phyloP scores from a whole-genome alignment of 2,888 invertebrate species.

The Scaptodrosophila latifasciaeformis region DNA sequence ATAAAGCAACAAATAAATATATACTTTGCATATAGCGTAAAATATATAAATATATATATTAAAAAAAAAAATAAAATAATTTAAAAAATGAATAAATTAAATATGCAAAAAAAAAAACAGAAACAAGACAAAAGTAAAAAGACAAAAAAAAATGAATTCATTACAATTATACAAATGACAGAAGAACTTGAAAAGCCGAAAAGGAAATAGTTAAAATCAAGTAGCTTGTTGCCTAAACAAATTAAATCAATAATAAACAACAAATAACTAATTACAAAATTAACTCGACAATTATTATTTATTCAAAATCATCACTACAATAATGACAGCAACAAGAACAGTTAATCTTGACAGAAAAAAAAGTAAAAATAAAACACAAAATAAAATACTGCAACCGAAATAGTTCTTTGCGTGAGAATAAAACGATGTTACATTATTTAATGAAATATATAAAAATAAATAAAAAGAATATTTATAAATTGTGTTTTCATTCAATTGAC shows the following conservation, averaged over 20 bases:
- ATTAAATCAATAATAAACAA: slow-evolving; percentile 31
- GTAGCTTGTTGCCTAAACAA: slow-evolving; percentile 5
- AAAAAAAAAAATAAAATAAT: slow-evolving; percentile 17
- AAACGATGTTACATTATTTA: slow-evolving; percentile 76
- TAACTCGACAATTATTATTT: slow-evolving; percentile 58
- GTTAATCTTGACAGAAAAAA: slow-evolving; percentile 42
- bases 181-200: background rate
- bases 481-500: slow-evolving; percentile 14
- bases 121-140: slow-evolving; percentile 14
- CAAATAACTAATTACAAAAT: slow-evolving; percentile 42
- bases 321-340: slow-evolving; percentile 26
- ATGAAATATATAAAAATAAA: slow-evolving; percentile 74
- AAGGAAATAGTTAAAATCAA: background rate
- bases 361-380: slow-evolving; percentile 52
- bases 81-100: slow-evolving; percentile 14
- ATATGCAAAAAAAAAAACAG: slow-evolving; percentile 19
- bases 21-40: slow-evolving; percentile 10
- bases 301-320: slow-evolving; percentile 54
- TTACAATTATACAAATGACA: slow-evolving; percentile 18
- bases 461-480: slow-evolving; percentile 33
- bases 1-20: slow-evolving; percentile 29
- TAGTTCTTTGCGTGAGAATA: slow-evolving; percentile 76
- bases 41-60: slow-evolving; percentile 15
- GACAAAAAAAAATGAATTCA: slow-evolving; percentile 27
- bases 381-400: slow-evolving; percentile 64